Conservation (phyloP, 2,888 invertebrate genomes). For the Eupithecia subfuscata region DNA sequence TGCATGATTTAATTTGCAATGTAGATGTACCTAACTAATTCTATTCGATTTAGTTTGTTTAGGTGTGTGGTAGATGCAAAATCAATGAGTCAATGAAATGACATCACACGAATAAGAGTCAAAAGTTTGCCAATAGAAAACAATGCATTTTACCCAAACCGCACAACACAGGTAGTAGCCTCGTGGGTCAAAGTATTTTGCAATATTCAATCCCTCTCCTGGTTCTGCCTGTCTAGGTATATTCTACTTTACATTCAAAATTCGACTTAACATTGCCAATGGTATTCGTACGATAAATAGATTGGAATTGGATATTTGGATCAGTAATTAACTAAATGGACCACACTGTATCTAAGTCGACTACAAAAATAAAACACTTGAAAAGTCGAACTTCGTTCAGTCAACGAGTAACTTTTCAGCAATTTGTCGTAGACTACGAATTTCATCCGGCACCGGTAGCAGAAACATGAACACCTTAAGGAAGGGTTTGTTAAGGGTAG, state of each 20-base stretch:
- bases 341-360: neutral
- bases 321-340: too few species aligned
- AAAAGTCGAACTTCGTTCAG: neutral
- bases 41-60: neutral
- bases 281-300: too few species aligned
- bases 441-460: too few species aligned
- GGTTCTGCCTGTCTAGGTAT: too few species aligned
- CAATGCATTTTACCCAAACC: too few species aligned
- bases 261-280: neutral
- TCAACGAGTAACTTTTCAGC: too few species aligned
- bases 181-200: too few species aligned
- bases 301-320: too few species aligned
- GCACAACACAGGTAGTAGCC: neutral
- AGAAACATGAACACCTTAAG: too few species aligned
- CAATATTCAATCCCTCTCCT: too few species aligned
- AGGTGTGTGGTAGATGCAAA: neutral
- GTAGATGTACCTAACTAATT: neutral
- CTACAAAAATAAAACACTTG: neutral
- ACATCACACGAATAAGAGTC: neutral
- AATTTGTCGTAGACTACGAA: too few species aligned
- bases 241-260: neutral
- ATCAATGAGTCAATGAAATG: neutral
- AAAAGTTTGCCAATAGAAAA: neutral
- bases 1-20: slow-evolving; percentile 21
- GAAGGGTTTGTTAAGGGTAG: too few species aligned